Conservation (phyloP, 2,888 invertebrate genomes). For the Caenorhabditis doughertyi region DNA sequence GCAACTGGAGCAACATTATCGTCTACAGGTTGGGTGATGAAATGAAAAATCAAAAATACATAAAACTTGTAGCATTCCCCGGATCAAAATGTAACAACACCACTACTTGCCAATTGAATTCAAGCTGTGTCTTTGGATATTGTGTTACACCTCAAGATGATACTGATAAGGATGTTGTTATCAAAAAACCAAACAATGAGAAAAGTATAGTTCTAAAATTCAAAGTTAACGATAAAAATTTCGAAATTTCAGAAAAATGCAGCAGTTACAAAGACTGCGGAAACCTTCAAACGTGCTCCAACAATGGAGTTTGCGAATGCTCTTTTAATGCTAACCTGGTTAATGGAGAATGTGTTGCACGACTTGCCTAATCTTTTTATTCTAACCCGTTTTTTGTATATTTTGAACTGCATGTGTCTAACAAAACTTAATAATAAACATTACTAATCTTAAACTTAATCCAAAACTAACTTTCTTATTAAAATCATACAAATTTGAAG, state of each 20-base stretch:
- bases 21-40: neutral
- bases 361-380: conserved; percentile 42
- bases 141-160: conserved; percentile 69
- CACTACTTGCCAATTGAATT: conserved; percentile 56
- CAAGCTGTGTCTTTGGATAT: conserved; percentile 64
- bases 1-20: neutral
- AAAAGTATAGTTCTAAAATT: conserved; percentile 19
- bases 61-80: conserved; percentile 49
- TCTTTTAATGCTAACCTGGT: conserved; percentile 61
- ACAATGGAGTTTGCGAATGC: conserved; percentile 58
- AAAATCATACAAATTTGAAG: conserved; percentile 4
- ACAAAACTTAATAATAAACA: conserved; percentile 4
- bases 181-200: neutral
- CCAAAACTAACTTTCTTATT: too few relatives aligned
- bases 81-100: conserved; percentile 63
- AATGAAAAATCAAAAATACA: neutral
- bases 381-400: conserved; percentile 51
- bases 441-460: neutral
- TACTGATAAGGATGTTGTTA: conserved; percentile 30
- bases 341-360: conserved; percentile 65
- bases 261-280: conserved; percentile 58
- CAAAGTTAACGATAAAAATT: too few relatives aligned
- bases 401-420: conserved; percentile 31
- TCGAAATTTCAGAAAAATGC: conserved; percentile 52
- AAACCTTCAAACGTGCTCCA: conserved; percentile 40